phyloP scores from a whole-genome alignment of 2,888 invertebrate genomes.

The Tachystola acroxantha region DNA sequence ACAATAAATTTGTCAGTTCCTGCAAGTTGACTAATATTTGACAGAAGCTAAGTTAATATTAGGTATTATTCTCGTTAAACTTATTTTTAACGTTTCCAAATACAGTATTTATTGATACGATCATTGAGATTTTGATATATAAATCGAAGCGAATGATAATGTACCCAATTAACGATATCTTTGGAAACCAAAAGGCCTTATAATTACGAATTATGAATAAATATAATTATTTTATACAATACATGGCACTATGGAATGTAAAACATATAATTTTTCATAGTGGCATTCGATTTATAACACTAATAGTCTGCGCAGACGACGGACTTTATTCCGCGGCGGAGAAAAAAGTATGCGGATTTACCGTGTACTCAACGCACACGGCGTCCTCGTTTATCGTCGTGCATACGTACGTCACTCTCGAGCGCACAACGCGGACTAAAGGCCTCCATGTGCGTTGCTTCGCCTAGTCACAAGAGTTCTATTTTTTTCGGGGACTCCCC shows the following conservation, averaged over 20 bases:
- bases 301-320: too few relatives aligned
- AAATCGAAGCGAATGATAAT: not conserved
- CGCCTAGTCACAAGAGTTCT: too few relatives aligned
- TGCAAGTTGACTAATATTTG: too few relatives aligned
- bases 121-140: not conserved
- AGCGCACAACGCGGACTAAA: too few relatives aligned
- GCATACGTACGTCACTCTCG: too few relatives aligned
- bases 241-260: constrained; percentile 65
- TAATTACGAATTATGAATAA: constrained; percentile 2
- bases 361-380: not conserved
- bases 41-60: too few relatives aligned
- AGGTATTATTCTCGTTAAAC: too few relatives aligned
- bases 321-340: too few relatives aligned
- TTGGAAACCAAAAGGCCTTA: constrained; percentile 5
- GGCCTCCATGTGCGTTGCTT: too few relatives aligned
- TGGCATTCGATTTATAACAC: constrained; percentile 36
- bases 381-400: too few relatives aligned
- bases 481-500: too few relatives aligned
- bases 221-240: constrained; percentile 27
- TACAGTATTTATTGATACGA: constrained; percentile 1
- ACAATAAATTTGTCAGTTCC: too few relatives aligned
- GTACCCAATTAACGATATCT: not conserved
- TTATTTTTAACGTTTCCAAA: constrained; percentile 5
- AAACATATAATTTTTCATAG: constrained; percentile 69
- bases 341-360: not conserved